Percentiles rank a stretch among this genome's conserved stretches.
phyloP scores from a whole-genome alignment of 1,140 invertebrate species.

The Macrostomum lignano region DNA sequence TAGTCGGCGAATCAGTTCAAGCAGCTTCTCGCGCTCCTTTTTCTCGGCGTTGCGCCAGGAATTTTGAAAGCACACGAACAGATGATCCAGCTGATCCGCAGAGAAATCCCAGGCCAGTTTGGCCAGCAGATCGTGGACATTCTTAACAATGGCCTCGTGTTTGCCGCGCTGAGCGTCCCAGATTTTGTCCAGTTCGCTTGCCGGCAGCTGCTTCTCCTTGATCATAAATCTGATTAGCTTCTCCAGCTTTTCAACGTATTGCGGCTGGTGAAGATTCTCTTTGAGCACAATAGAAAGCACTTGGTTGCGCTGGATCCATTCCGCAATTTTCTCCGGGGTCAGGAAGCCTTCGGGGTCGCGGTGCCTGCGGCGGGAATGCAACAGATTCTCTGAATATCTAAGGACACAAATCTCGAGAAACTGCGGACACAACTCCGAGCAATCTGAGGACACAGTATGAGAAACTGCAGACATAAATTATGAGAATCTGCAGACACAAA shows the following conservation, averaged over 20 bases:
- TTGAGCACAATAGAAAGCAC: constrained; percentile 74
- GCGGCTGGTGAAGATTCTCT: constrained; percentile 74
- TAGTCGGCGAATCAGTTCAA: constrained; percentile 68
- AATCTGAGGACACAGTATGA: too few relatives aligned
- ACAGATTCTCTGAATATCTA: too few relatives aligned
- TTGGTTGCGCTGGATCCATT: constrained; percentile 36
- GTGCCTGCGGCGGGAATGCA: too few relatives aligned
- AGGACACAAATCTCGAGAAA: too few relatives aligned
- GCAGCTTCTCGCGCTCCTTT: constrained; percentile 69
- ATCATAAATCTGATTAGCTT: constrained; percentile 87
- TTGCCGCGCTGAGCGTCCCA: constrained; percentile 82
- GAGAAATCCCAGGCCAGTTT: constrained; percentile 93
- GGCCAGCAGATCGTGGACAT: constrained; percentile 74
- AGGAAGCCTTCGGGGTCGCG: too few relatives aligned
- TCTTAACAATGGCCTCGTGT: constrained; percentile 79
- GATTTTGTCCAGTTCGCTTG: constrained; percentile 65
- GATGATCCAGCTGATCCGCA: constrained; percentile 74
- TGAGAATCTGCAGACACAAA: too few relatives aligned
- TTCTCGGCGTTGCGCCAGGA: constrained; percentile 82
- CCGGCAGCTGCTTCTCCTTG: constrained; percentile 62
- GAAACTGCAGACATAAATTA: too few relatives aligned
- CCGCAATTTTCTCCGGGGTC: too few relatives aligned
- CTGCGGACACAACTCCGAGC: too few relatives aligned
- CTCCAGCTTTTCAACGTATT: constrained; percentile 81
- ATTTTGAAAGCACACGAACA: constrained; percentile 75